Percentiles rank a stretch among this genome's conserved stretches.
These are phyloP conservation scores for Sebastes fasciatus DNA, from an alignment of 2,113 vertebrate species.

Conservation along the genomic window DNA sequence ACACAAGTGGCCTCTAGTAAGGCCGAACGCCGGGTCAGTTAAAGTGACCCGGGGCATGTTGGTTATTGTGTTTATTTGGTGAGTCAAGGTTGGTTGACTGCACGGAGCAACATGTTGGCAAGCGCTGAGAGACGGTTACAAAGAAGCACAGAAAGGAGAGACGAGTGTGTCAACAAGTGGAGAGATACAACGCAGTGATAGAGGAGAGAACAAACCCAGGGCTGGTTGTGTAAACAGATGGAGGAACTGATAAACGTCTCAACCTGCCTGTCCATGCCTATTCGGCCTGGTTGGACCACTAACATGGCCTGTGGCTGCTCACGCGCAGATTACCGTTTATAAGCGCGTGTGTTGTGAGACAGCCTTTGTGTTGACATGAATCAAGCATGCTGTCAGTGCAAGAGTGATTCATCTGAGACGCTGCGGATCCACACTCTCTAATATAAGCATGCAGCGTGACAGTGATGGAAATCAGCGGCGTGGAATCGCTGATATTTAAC, in stretches of 20 bases:
- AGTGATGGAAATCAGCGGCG: constrained; percentile 7
- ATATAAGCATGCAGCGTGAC: constrained; percentile 10
- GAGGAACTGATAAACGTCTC: constrained; percentile 56
- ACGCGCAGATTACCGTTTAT: background rate
- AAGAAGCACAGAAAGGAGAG: constrained; percentile 67
- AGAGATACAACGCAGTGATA: constrained; percentile 70
- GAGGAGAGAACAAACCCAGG: constrained; percentile 53
- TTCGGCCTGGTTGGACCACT: constrained; percentile 23
- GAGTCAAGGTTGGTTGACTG: constrained; percentile 52
- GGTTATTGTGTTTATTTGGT: constrained; percentile 60
- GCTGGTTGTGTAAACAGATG: constrained; percentile 78
- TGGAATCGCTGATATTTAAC: constrained; percentile 33
- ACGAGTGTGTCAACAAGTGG: constrained; percentile 66
- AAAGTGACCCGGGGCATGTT: constrained; percentile 51
- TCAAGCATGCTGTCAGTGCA: background rate
- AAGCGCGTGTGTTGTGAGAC: constrained; percentile 26
- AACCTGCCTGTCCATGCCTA: constrained; percentile 33
- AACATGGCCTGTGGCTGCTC: constrained; percentile 27
- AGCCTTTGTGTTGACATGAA: constrained; percentile 37
- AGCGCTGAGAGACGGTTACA: constrained; percentile 60
- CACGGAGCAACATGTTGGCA: constrained; percentile 32
- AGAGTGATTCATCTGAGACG: constrained; percentile 19
- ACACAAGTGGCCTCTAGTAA: background rate
- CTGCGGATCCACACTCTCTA: background rate
- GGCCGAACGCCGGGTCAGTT: constrained; percentile 1